Conservation (phyloP, 2,888 invertebrate genomes). For the Gnatocerus cornutus region DNA sequence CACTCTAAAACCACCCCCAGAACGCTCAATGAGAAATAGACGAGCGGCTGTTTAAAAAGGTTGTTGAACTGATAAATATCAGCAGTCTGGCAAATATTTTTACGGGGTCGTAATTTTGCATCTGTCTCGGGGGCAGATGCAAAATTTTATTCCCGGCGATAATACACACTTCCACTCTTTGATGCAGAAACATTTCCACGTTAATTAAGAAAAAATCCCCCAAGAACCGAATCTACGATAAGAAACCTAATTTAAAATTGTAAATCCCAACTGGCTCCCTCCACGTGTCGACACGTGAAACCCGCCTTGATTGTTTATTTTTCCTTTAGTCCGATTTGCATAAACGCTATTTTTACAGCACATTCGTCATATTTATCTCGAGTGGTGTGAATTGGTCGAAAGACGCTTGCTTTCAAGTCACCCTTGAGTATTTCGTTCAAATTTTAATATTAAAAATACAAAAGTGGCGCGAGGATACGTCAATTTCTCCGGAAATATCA, state of each 20-base stretch:
- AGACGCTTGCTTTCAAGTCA: not conserved
- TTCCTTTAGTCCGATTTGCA: not conserved
- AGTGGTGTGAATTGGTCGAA: constrained; percentile 8
- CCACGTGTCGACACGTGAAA: not conserved
- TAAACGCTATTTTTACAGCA: constrained; percentile 14
- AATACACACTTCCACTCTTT: too few species aligned
- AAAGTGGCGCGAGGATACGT: constrained; percentile 50
- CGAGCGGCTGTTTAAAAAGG: not conserved
- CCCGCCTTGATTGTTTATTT: constrained; percentile 1
- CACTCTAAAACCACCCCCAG: not conserved
- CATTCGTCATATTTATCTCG: constrained; percentile 14
- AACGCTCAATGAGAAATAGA: not conserved
- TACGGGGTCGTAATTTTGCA: too few species aligned
- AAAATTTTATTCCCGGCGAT: too few species aligned
- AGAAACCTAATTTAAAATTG: not conserved
- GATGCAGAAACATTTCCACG: too few species aligned
- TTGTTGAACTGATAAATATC: too few species aligned
- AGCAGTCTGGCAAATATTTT: too few species aligned
- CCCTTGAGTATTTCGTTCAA: constrained; percentile 20
- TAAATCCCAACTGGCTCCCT: not conserved
- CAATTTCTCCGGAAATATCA: constrained; percentile 55
- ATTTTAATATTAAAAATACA: constrained; percentile 52
- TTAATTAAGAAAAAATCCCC: too few species aligned
- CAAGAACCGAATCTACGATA: not conserved
- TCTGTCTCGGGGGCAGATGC: too few species aligned